Base-by-base conservation (phyloP, 2,113 vertebrate genomes). In the Hippopotamus amphibius region DNA sequence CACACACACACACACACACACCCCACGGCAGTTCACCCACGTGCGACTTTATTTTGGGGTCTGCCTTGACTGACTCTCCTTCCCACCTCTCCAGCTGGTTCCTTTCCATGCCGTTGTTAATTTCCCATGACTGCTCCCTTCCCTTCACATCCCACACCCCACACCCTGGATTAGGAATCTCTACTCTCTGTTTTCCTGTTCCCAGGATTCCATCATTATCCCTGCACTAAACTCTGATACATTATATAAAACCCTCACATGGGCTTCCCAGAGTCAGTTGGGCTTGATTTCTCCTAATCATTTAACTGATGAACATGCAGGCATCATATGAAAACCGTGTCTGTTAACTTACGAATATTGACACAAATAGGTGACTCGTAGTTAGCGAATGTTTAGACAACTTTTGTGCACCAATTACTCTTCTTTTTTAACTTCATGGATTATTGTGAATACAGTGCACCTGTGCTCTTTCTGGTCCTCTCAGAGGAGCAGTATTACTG, bases 281-380 rank as follows among this genome's bases (percentile, higher is more conserved):
- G 24, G 21, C 28, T n/a, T 74, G 22, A 22, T 83, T 88, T 88
- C 53, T 88, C 71, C 69, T 46, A 28, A 16, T 66, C 14, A 10
- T 55, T 83, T 65, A 74, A 33, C 71, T 69, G 82, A 28, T 53
- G 41, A 65, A 8, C 83, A 86, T 26, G 4, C 33, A 71, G 24
- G 16, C 16, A 50, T 77, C 50, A 12, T 1, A 0, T 14, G 11
- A 74, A 90, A 91, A 33, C 14, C 55, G 33, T 11, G 4, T 57
- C 77, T 95, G 57, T 50, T 84, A 65, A 61, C 53, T 96, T 90
- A 82, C 19, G 96, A 97, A 95, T 89, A 96, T 82, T 63, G 82
- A 93, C 86, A 72, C 16, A 59, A 74, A 77, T 21, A 63, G 82
- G 61, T 80, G 91, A 46, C 77, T 83, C 16, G 69, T 61, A 88